Evolutionary conservation across 2,113 vertebrate genomes (phyloP).

Genomic region (Amia ocellicauda): DNA sequence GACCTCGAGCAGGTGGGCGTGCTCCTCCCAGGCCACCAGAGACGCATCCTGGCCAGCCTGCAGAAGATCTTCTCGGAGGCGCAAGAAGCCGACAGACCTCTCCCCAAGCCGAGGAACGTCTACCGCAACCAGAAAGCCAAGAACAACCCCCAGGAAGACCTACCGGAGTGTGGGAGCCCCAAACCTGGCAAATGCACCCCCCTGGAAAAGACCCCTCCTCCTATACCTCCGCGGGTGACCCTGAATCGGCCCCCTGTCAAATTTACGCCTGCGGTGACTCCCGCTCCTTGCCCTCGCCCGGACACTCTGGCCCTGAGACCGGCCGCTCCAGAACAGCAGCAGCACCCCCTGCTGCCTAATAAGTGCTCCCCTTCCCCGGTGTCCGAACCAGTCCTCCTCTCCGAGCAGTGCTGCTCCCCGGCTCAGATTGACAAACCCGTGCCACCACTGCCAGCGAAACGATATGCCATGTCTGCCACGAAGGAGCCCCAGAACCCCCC

Average conservation of each 20-base stretch:
- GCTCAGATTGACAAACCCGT: conserved; percentile 8
- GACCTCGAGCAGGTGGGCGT: conserved; percentile 72
- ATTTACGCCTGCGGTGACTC: conserved; percentile 23
- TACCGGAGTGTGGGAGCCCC: background rate
- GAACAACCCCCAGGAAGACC: background rate
- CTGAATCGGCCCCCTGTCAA: conserved; percentile 66
- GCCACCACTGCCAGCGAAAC: conserved; percentile 69
- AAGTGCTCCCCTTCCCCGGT: conserved; percentile 16
- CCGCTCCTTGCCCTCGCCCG: conserved; percentile 14
- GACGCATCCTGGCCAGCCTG: conserved; percentile 80
- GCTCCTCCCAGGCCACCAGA: conserved; percentile 77
- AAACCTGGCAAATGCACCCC: background rate
- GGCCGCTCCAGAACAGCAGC: background rate
- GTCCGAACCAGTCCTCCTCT: conserved; percentile 26
- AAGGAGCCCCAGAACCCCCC: conserved; percentile 40
- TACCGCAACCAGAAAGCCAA: conserved; percentile 38
- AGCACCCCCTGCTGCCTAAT: background rate
- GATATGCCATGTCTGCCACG: conserved; percentile 44
- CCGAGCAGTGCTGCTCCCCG: conserved; percentile 28
- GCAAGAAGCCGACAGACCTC: conserved; percentile 37
- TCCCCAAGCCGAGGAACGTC: conserved; percentile 74
- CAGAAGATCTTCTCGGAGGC: conserved; percentile 53
- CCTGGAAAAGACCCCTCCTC: conserved; percentile 54
- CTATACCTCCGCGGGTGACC: conserved; percentile 77
- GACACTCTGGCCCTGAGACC: conserved; percentile 22